Base-by-base conservation (phyloP, 2,797 vertebrate genomes). In the Acropternis orthonyx region DNA sequence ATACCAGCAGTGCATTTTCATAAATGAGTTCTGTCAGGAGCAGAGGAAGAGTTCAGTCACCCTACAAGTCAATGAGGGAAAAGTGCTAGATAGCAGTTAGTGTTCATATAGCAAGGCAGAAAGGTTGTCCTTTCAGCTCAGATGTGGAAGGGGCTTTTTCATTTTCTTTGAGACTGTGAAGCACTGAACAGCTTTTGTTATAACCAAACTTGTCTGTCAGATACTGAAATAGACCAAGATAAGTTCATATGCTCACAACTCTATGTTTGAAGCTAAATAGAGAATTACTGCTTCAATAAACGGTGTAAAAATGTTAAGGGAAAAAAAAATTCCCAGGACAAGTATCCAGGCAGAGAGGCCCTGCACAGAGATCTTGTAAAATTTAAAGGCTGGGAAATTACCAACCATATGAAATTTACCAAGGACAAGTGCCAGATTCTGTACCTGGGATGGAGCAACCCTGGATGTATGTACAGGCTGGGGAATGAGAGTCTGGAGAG, bases 11-110 rank as follows among this genome's bases (percentile, higher is more conserved):
- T 37, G 22, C 6, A 37, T 84, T 94, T 88, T 93, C 77, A 75
- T 48, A 95, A 92, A 89, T 46, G 6, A 88, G 9, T 55, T 92
- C 51, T 81, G 43, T 75, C 46, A 89, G 82, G 46, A 88, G 54
- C 54, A 1, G 3, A 78, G 28, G 39, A 88, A 78, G 22, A 68
- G n/a, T 71, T 88, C 89, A 59, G 18, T 41, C 28, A 58, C 43
- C 34, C 51, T 73, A 76, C n/a, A 69, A 69, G 58, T n/a, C 63
- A 92, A n/a, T 34, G 80, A 84, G 61, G 23, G n/a, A 80, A 71
- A 28, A 84, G 32, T n/a, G n/a, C 75, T 51, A 81, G 61, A 62
- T 23, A 78, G 55, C 30, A 92, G 71, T 77, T 91, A 79, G 52
- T 56, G 52, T 74, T 80, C 65, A 41, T 61, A 32, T 17, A 83